These are phyloP conservation scores for Athalia rosae DNA, from an alignment of 2,888 invertebrate species.

Conservation along the genomic window DNA sequence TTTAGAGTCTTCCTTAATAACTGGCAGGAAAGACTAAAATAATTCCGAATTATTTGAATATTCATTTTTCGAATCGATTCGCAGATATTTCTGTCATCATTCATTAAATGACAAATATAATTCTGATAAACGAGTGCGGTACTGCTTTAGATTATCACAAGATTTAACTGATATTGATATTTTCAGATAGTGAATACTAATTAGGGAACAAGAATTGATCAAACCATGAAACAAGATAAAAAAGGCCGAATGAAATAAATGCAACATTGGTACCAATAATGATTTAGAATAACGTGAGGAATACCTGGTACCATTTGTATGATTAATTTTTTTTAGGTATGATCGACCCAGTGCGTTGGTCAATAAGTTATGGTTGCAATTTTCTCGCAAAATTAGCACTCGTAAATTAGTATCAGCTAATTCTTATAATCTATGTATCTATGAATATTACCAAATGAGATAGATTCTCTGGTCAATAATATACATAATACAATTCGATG, in stretches of 20 bases:
- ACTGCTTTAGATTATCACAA: too few species aligned
- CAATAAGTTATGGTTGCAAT: constrained; percentile 40
- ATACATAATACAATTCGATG: constrained; percentile 43
- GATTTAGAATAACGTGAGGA: constrained; percentile 21
- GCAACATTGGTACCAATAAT: not conserved
- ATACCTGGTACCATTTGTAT: constrained; percentile 12
- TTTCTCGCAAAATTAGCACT: constrained; percentile 16
- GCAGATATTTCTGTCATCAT: too few species aligned
- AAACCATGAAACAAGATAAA: constrained; percentile 26
- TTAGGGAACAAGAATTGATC: constrained; percentile 27
- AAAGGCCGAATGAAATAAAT: not conserved
- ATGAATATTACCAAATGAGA: constrained; percentile 51
- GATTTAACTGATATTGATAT: too few species aligned
- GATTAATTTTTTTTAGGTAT: constrained; percentile 10
- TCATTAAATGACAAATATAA: too few species aligned
- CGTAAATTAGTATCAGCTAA: constrained; percentile 25
- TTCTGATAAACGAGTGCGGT: not conserved
- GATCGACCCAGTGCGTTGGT: constrained; percentile 27
- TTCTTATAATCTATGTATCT: constrained; percentile 34
- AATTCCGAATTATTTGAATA: too few species aligned
- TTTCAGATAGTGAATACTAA: not conserved
- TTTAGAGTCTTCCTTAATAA: too few species aligned
- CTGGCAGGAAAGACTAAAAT: too few species aligned
- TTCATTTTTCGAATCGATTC: too few species aligned
- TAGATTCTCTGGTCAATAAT: constrained; percentile 46